These are phyloP conservation scores for Artemia franciscana DNA, from an alignment of 1,140 invertebrate genomes.

Conservation along the genomic window DNA sequence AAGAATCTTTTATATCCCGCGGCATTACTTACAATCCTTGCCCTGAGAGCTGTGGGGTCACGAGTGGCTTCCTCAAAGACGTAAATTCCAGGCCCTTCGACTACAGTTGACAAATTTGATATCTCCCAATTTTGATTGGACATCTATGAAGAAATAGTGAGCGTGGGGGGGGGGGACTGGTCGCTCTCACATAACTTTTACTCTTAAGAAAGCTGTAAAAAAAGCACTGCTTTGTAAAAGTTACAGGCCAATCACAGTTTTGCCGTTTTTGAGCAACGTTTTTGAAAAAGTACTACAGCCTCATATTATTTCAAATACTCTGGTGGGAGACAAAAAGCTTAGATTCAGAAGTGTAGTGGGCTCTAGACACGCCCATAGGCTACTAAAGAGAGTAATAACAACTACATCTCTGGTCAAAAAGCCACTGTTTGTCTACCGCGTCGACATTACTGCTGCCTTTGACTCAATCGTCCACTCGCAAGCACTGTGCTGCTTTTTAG, in stretches of 20 bases:
- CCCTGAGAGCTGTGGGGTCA: too few species aligned
- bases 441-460: background rate
- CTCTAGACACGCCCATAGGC: background rate
- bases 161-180: too few species aligned
- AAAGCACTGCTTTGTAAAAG: background rate
- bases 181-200: too few species aligned
- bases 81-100: too few species aligned
- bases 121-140: too few species aligned
- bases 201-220: too few species aligned
- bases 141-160: too few species aligned
- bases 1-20: too few species aligned
- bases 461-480: background rate
- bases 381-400: background rate
- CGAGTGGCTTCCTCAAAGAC: too few species aligned
- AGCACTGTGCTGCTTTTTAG: too few species aligned
- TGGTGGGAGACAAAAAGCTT: background rate
- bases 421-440: background rate
- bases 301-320: background rate
- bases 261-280: background rate
- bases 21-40: too few species aligned
- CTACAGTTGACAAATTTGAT: too few species aligned
- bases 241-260: background rate
- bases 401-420: background rate
- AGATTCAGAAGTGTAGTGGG: background rate
- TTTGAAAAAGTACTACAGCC: background rate